Conservation (phyloP, 2,888 invertebrate species). For the Idaea dimidiata region DNA sequence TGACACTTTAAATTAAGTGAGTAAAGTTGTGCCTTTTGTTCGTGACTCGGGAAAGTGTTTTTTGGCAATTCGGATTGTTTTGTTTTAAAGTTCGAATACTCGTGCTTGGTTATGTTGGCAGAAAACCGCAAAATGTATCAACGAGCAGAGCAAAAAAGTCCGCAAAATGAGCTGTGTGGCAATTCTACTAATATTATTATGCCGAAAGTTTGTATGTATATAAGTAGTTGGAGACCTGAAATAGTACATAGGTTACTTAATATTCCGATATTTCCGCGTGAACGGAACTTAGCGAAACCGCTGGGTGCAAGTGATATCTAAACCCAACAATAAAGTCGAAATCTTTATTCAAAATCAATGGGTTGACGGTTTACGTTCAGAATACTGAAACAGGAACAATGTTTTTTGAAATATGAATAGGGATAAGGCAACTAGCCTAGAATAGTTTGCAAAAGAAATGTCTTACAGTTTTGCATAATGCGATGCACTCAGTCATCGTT, state of each 20-base stretch:
- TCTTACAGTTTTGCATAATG: conserved; percentile 62
- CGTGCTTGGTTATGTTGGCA: conserved; percentile 8
- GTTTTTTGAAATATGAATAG: conserved; percentile 57
- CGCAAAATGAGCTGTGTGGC: not conserved
- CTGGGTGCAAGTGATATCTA: too few species aligned
- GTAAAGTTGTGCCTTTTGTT: conserved; percentile 49
- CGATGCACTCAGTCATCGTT: conserved; percentile 63
- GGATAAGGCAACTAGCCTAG: conserved; percentile 56
- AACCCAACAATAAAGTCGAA: conserved; percentile 7
- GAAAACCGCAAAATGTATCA: not conserved
- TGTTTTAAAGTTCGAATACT: conserved; percentile 18
- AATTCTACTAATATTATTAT: too few species aligned
- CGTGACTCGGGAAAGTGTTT: conserved; percentile 29
- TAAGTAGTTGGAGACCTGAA: too few species aligned
- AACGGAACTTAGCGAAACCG: too few species aligned
- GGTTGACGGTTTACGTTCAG: conserved; percentile 28
- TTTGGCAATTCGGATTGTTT: conserved; percentile 16
- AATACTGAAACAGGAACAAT: conserved; percentile 41
- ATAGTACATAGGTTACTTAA: too few species aligned
- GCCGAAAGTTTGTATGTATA: too few species aligned
- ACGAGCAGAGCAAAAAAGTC: not conserved
- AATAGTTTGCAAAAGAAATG: conserved; percentile 67
- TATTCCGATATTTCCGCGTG: too few species aligned
- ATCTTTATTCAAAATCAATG: conserved; percentile 33
- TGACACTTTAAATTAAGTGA: conserved; percentile 64